phyloP scores from a whole-genome alignment of 2,113 vertebrate genomes.

The Festucalex cinctus region DNA sequence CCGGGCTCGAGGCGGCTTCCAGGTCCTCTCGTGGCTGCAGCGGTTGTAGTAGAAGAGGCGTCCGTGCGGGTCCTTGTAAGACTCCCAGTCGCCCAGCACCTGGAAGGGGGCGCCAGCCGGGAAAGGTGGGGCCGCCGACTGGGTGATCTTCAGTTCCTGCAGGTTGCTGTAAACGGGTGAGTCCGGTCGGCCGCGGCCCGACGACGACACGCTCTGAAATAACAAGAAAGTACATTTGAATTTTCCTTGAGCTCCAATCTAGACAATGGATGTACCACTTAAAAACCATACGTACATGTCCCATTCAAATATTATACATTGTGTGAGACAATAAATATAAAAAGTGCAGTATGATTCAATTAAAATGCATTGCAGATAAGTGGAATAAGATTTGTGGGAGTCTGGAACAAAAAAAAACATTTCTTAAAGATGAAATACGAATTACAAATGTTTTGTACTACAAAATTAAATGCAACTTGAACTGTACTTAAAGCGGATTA shows the following conservation, averaged over 20 bases:
- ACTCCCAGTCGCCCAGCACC: constrained; percentile 87
- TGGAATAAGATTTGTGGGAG: too few relatives aligned
- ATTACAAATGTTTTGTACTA: too few relatives aligned
- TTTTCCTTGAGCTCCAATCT: not conserved
- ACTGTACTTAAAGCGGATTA: too few relatives aligned
- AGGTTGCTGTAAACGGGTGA: constrained; percentile 93
- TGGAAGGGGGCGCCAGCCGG: constrained; percentile 81
- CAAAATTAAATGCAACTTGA: too few relatives aligned
- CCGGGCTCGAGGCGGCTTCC: constrained; percentile 88
- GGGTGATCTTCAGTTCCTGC: constrained; percentile 91
- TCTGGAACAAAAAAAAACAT: too few relatives aligned
- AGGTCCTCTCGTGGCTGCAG: constrained; percentile 87
- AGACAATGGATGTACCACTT: too few relatives aligned
- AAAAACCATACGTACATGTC: too few relatives aligned
- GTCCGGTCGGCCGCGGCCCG: constrained; percentile 81
- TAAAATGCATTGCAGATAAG: too few relatives aligned
- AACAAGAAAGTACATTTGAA: constrained; percentile 7
- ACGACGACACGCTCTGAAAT: constrained; percentile 78
- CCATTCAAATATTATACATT: too few relatives aligned
- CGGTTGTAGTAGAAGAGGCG: constrained; percentile 90
- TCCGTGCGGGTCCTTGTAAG: constrained; percentile 84
- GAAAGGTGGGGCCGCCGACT: constrained; percentile 76
- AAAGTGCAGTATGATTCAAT: too few relatives aligned
- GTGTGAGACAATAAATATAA: too few relatives aligned
- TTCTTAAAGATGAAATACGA: too few relatives aligned